These are phyloP conservation scores for Metalampra italica DNA, from an alignment of 2,888 invertebrate genomes.

Conservation along the genomic window DNA sequence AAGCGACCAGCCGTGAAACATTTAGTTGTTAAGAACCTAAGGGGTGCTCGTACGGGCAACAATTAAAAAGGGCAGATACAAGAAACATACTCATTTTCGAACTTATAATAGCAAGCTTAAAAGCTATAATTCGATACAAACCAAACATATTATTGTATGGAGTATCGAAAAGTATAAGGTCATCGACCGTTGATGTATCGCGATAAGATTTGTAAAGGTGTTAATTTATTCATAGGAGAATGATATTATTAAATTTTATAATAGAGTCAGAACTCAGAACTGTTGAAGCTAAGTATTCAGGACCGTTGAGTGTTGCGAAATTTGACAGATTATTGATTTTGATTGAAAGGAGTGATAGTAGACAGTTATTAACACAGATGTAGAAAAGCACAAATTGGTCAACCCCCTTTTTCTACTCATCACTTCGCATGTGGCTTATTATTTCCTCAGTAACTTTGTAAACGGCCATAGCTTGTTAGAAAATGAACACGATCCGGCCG, in stretches of 20 bases:
- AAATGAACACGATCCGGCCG: too few species aligned
- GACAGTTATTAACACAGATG: too few species aligned
- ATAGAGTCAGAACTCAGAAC: background rate
- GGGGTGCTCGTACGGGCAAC: constrained; percentile 26
- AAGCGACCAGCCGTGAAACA: constrained; percentile 51
- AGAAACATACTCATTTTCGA: background rate
- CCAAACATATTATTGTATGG: background rate
- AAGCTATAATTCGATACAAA: background rate
- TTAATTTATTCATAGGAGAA: constrained; percentile 11
- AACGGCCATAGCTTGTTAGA: background rate
- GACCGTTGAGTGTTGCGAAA: background rate
- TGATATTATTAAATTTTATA: constrained; percentile 4
- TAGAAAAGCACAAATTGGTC: too few species aligned
- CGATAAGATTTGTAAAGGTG: constrained; percentile 7
- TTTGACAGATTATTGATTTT: too few species aligned
- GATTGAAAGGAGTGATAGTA: too few species aligned
- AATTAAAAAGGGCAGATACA: constrained; percentile 20
- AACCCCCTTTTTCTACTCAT: too few species aligned
- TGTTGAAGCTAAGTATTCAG: background rate
- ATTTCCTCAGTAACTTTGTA: too few species aligned
- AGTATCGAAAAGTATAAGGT: constrained; percentile 4
- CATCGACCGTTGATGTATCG: constrained; percentile 8
- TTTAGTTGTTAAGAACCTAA: constrained; percentile 27
- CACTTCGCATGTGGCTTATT: too few species aligned
- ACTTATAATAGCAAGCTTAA: background rate